Evolutionary conservation across 1,140 invertebrate genomes (phyloP).

Genomic region (Drosophila kanapiae): DNA sequence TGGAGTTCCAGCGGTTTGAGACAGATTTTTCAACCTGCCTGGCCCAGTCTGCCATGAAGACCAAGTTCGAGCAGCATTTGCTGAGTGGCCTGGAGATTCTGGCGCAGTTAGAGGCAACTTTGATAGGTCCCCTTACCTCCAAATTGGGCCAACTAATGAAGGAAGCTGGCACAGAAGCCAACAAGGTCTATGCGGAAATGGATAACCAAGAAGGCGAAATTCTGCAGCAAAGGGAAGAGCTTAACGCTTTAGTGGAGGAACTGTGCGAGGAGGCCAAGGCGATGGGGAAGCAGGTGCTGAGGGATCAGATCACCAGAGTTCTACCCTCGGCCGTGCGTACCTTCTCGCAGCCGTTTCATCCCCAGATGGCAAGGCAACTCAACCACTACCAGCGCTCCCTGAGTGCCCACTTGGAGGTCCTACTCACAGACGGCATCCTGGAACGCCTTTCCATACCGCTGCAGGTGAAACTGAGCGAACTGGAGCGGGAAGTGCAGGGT

Average conservation of each 20-base stretch:
- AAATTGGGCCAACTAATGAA: conserved; percentile 7
- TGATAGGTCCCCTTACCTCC: conserved; percentile 13
- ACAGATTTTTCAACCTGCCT: conserved; percentile 98
- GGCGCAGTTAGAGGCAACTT: conserved; percentile 88
- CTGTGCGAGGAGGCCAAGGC: conserved; percentile 97
- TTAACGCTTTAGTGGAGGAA: conserved; percentile 95
- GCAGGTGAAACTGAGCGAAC: conserved; percentile 93
- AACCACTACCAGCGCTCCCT: conserved; percentile 97
- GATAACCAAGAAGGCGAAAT: conserved; percentile 91
- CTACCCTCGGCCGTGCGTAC: conserved; percentile 95
- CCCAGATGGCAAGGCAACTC: conserved; percentile 91
- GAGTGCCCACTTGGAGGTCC: conserved; percentile 95
- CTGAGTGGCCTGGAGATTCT: conserved; percentile 95
- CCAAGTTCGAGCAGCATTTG: conserved; percentile 99
- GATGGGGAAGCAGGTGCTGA: conserved; percentile 94
- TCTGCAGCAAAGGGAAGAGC: conserved; percentile 92
- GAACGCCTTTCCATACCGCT: conserved; percentile 93
- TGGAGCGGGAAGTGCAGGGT: conserved; percentile 95
- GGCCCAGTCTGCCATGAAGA: conserved; percentile 98
- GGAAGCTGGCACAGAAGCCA: not conserved
- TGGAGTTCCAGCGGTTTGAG: conserved; percentile 99
- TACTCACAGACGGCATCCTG: conserved; percentile 93
- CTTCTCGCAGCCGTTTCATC: conserved; percentile 95
- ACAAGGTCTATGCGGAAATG: conserved; percentile 1
- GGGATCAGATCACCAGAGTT: conserved; percentile 95